phyloP scores from a whole-genome alignment of 2,113 vertebrate species.

The Lepidothrix coronata region DNA sequence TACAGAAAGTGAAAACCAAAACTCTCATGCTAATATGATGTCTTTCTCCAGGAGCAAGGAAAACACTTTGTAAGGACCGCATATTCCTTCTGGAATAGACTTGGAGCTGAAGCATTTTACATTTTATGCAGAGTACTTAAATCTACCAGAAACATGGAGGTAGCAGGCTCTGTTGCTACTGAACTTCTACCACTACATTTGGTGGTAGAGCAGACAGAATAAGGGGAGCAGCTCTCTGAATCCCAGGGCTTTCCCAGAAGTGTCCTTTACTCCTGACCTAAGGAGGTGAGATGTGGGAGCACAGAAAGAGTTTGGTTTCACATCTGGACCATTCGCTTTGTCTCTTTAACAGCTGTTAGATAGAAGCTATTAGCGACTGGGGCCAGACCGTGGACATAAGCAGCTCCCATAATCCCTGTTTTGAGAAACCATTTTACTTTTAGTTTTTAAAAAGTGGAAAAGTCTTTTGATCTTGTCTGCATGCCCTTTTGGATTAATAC shows the following conservation, averaged over 20 bases:
- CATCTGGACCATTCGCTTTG: neutral
- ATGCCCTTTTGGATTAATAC: neutral
- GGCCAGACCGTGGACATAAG: neutral
- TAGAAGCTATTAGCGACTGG: neutral
- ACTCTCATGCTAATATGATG: neutral
- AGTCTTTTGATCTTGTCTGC: neutral
- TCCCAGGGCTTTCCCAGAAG: neutral
- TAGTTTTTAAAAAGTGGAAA: neutral
- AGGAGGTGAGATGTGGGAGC: neutral
- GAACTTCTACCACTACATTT: neutral
- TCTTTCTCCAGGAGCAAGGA: neutral
- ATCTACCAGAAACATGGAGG: neutral
- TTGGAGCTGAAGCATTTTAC: neutral
- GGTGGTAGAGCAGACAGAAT: neutral
- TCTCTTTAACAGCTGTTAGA: neutral
- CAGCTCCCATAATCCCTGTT: neutral
- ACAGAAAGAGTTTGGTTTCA: neutral
- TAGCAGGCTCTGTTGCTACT: neutral
- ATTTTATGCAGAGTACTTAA: neutral
- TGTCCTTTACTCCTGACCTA: neutral
- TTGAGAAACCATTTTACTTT: neutral
- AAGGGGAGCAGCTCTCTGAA: neutral
- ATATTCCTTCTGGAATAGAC: neutral
- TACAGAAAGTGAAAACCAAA: neutral
- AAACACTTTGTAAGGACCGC: neutral